Evolutionary conservation across 2,113 vertebrate species (phyloP).

Genomic region (Anseranas semipalmata): DNA sequence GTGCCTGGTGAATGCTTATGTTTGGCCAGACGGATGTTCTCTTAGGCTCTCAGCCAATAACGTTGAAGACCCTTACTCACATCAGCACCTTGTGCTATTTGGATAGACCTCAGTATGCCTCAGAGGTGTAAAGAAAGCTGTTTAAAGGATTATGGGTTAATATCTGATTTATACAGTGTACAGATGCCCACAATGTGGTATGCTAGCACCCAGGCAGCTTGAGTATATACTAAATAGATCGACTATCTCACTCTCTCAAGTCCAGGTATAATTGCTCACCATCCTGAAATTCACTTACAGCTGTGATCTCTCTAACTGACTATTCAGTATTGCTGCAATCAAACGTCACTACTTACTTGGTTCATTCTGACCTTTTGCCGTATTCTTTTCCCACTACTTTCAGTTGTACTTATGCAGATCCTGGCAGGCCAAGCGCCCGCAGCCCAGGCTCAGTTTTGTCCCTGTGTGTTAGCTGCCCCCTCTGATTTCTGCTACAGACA

Average conservation of each 20-base stretch:
- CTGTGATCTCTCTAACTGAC: neutral
- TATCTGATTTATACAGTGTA: neutral
- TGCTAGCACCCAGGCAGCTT: neutral
- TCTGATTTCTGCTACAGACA: neutral
- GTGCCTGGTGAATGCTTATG: neutral
- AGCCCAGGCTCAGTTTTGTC: fast-evolving
- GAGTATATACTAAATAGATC: neutral
- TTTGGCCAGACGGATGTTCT: neutral
- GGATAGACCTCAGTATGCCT: neutral
- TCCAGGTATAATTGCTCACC: neutral
- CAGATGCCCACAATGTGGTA: neutral
- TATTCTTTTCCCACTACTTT: neutral
- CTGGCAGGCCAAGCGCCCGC: fast-evolving
- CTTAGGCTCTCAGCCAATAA: neutral
- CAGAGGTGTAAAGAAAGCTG: neutral
- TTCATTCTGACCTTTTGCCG: neutral
- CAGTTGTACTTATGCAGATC: neutral
- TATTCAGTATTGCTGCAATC: neutral
- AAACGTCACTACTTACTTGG: neutral
- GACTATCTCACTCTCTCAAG: neutral
- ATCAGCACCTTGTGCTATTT: neutral
- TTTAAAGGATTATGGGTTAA: neutral
- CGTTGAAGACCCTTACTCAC: neutral
- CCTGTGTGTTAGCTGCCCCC: neutral
- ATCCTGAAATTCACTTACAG: neutral